Conservation (phyloP, 2,888 invertebrate species). For the Acholoe squamosa region DNA sequence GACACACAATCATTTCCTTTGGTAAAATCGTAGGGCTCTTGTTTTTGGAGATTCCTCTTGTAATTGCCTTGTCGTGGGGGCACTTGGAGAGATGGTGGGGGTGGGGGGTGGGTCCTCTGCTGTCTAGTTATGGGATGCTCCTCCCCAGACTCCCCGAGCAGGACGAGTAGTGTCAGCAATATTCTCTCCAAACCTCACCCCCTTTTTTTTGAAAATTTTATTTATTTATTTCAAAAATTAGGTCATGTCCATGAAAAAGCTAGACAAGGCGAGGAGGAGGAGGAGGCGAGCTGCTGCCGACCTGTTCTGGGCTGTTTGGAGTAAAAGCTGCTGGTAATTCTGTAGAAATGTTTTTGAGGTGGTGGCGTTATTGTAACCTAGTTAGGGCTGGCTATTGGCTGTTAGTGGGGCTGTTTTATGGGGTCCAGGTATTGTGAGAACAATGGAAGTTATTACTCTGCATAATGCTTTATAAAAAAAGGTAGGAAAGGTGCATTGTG, state of each 20-base stretch:
- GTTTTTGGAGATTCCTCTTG: conserved; percentile 8
- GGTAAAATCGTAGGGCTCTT: neutral
- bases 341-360: neutral
- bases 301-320: neutral
- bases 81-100: too few species aligned
- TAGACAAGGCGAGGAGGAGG: too few species aligned
- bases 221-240: conserved; percentile 1
- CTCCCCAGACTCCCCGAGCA: neutral
- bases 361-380: too few species aligned
- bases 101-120: neutral
- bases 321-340: conserved; percentile 9
- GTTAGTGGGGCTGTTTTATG: too few species aligned
- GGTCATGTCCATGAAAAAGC: neutral
- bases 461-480: too few species aligned
- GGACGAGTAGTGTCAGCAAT: neutral
- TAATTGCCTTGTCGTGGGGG: neutral
- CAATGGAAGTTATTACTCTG: too few species aligned
- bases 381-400: too few species aligned
- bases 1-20: conserved; percentile 19
- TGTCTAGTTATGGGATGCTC: too few species aligned
- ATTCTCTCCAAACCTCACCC: neutral
- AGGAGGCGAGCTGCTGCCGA: neutral
- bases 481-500: too few species aligned
- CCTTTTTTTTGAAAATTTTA: neutral
- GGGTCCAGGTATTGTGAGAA: too few species aligned